phyloP scores from a whole-genome alignment of 2,888 invertebrate genomes.

The Dexiosoma caninum region DNA sequence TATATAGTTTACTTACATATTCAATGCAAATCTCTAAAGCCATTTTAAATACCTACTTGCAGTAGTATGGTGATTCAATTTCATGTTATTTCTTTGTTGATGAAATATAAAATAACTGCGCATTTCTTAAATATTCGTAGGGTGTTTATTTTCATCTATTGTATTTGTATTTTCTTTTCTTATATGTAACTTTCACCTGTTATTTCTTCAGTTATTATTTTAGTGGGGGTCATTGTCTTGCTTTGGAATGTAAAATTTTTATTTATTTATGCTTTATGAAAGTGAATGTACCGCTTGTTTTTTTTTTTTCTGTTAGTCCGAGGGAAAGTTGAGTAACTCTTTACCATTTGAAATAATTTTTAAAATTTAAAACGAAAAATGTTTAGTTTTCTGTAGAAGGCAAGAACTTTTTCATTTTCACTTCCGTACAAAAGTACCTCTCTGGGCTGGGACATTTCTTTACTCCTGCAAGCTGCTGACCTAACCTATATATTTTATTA shows the following conservation, averaged over 20 bases:
- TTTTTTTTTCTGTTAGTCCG: background rate
- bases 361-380: too few species aligned
- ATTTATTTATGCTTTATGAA: conserved; percentile 29
- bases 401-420: too few species aligned
- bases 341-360: too few species aligned
- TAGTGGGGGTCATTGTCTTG: conserved; percentile 33
- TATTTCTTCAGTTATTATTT: background rate
- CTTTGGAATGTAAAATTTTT: conserved; percentile 9
- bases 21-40: conserved; percentile 21
- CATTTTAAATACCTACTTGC: conserved; percentile 13
- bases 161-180: background rate
- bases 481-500: too few species aligned
- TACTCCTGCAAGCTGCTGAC: too few species aligned
- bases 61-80: too few species aligned
- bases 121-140: background rate
- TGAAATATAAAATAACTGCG: background rate
- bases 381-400: too few species aligned
- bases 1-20: too few species aligned
- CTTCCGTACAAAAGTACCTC: too few species aligned
- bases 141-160: too few species aligned
- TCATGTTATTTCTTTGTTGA: background rate
- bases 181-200: conserved; percentile 26
- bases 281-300: conserved; percentile 20
- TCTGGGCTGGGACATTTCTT: too few species aligned
- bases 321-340: background rate